Conservation (phyloP, 1,140 invertebrate genomes). For the Ceratosolen solmsi region DNA sequence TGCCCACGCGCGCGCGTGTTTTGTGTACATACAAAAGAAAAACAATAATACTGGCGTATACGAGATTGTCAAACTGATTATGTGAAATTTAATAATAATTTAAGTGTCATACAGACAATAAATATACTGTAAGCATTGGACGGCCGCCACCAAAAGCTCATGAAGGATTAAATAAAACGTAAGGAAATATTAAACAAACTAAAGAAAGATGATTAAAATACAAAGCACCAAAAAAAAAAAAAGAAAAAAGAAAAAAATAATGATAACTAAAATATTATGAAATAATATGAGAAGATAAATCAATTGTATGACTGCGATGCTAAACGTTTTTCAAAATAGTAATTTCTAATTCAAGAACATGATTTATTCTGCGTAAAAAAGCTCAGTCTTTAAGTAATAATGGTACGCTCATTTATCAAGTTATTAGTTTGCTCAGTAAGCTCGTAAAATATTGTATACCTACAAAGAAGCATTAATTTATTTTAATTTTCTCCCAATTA, state of each 20-base stretch:
- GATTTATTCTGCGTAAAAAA: not conserved
- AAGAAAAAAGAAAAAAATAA: too few species aligned
- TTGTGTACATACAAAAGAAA: slow-evolving; percentile 30
- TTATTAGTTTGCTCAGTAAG: too few species aligned
- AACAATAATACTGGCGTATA: slow-evolving; percentile 37
- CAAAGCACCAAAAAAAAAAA: not conserved
- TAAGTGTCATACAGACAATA: slow-evolving; percentile 45
- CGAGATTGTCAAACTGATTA: slow-evolving; percentile 45
- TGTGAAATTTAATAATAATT: slow-evolving; percentile 42
- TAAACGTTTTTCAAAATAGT: not conserved
- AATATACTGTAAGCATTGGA: slow-evolving; percentile 62
- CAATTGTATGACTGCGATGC: not conserved
- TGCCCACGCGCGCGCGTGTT: too few species aligned
- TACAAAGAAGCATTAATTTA: too few species aligned
- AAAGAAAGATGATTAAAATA: not conserved
- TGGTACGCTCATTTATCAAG: too few species aligned
- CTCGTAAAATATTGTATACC: too few species aligned
- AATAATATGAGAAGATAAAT: too few species aligned
- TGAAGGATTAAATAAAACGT: slow-evolving; percentile 54
- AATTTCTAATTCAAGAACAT: not conserved
- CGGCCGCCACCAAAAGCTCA: slow-evolving; percentile 70
- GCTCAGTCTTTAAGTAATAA: too few species aligned
- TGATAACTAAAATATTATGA: not conserved
- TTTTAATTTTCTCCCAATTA: too few species aligned
- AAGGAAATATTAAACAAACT: slow-evolving; percentile 28